A percentile compares a stretch with the other conserved stretches of the same genome.
These are phyloP conservation scores for Gadus chalcogrammus DNA, from an alignment of 2,113 vertebrate genomes.

Conservation along the genomic window DNA sequence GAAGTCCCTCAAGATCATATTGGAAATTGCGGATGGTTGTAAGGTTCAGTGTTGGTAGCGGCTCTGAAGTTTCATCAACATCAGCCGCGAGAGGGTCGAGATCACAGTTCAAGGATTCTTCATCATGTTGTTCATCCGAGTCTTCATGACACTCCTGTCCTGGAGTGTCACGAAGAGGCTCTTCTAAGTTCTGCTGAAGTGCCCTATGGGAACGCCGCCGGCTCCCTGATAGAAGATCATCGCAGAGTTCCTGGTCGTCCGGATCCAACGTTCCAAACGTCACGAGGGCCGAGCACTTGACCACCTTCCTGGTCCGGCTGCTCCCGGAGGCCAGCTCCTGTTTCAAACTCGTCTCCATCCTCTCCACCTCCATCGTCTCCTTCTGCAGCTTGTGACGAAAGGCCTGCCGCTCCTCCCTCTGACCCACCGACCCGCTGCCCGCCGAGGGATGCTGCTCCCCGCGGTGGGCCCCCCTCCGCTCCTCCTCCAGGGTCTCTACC, in stretches of 20 bases:
- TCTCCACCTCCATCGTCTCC: conserved; percentile 59
- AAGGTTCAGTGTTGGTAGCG: not conserved
- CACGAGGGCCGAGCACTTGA: conserved; percentile 49
- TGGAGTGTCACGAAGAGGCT: not conserved
- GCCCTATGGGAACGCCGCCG: conserved; percentile 1
- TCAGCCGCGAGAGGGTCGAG: not conserved
- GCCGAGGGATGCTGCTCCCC: not conserved
- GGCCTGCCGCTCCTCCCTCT: conserved; percentile 30
- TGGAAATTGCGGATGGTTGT: not conserved
- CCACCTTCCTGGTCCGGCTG: conserved; percentile 15
- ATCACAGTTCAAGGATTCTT: not conserved
- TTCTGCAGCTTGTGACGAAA: conserved; percentile 52
- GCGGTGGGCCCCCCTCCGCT: not conserved
- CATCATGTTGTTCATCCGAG: not conserved
- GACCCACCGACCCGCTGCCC: not conserved
- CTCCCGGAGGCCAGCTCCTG: conserved; percentile 19
- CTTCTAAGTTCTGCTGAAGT: not conserved
- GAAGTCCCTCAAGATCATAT: not conserved
- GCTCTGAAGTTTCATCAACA: not conserved
- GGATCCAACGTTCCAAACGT: conserved; percentile 4
- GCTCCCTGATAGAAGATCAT: conserved; percentile 25
- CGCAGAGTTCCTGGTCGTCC: conserved; percentile 22
- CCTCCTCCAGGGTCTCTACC: not conserved
- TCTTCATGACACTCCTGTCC: no score
- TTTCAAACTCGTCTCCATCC: conserved; percentile 54